Evolutionary conservation across 92 coral and sea anemone species (phyloP).

Genomic region (Virgularia gustaviana): DNA sequence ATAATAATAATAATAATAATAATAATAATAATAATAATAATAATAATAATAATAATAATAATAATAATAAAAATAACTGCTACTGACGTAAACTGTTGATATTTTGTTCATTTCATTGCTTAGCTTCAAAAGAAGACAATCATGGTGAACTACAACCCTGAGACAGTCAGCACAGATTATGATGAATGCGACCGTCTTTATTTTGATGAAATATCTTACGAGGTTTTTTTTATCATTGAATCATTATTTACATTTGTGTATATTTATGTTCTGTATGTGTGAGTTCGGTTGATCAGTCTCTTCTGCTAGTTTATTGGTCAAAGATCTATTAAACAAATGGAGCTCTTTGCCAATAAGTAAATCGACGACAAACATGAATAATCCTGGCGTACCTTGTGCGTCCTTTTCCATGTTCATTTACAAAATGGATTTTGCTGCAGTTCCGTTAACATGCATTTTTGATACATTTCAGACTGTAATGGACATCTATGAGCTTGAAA

Average conservation of each 20-base stretch:
- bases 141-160: constrained; percentile 98
- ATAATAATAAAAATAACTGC: not conserved
- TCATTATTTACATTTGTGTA: too few species aligned
- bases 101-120: not conserved
- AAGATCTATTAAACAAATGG: not conserved
- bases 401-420: not conserved
- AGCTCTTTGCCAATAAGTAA: too few species aligned
- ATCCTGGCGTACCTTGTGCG: not conserved
- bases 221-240: too few species aligned
- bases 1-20: too few species aligned
- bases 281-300: not conserved
- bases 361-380: too few species aligned
- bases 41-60: not conserved
- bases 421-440: not conserved
- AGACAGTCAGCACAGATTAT: constrained; percentile 97
- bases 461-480: constrained; percentile 68
- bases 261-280: not conserved
- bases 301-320: too few species aligned
- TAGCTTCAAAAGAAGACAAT: constrained; percentile 84
- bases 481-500: constrained; percentile 91
- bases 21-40: too few species aligned
- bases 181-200: constrained; percentile 96
- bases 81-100: not conserved
- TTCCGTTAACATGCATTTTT: not conserved
- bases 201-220: constrained; percentile 97